Conservation (phyloP, 2,797 vertebrate species). For the Denticeps clupeoides region DNA sequence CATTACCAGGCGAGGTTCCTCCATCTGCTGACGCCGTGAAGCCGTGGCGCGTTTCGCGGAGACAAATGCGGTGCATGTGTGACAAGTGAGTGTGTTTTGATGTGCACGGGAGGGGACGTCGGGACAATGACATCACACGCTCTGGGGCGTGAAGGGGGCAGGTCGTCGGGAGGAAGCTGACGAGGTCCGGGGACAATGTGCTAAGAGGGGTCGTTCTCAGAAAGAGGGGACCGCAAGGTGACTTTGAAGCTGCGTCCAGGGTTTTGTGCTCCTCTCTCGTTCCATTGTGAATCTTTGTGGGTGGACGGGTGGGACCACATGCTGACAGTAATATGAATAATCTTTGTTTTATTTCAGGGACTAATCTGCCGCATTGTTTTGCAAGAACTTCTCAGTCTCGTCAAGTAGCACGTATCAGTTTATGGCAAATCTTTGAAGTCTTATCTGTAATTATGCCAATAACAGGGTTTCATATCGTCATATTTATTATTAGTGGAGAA, state of each 20-base stretch:
- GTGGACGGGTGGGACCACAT: too few species aligned
- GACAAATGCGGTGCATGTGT: constrained; percentile 33
- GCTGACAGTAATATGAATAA: too few species aligned
- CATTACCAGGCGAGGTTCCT: constrained; percentile 39
- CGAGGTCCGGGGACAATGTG: not conserved
- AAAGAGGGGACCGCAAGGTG: not conserved
- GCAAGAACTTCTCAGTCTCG: too few species aligned
- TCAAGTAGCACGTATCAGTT: too few species aligned
- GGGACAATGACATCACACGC: not conserved
- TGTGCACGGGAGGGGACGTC: not conserved
- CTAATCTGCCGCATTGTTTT: too few species aligned
- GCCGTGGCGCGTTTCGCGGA: constrained; percentile 30
- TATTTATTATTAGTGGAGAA: constrained; percentile 28
- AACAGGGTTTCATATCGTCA: constrained; percentile 18
- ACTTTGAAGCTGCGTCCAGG: not conserved
- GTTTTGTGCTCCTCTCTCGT: too few species aligned
- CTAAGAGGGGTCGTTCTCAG: not conserved
- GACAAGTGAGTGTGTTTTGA: constrained; percentile 16
- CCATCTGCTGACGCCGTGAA: constrained; percentile 41
- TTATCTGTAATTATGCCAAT: constrained; percentile 24
- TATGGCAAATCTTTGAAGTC: constrained; percentile 11
- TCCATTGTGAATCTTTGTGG: too few species aligned
- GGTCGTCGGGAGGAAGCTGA: not conserved
- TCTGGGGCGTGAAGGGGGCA: not conserved
- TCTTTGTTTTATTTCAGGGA: too few species aligned